A percentile compares a stretch with the other conserved stretches of the same genome.
phyloP scores from a whole-genome alignment of 2,113 vertebrate genomes.

The Chrysochloris asiatica region DNA sequence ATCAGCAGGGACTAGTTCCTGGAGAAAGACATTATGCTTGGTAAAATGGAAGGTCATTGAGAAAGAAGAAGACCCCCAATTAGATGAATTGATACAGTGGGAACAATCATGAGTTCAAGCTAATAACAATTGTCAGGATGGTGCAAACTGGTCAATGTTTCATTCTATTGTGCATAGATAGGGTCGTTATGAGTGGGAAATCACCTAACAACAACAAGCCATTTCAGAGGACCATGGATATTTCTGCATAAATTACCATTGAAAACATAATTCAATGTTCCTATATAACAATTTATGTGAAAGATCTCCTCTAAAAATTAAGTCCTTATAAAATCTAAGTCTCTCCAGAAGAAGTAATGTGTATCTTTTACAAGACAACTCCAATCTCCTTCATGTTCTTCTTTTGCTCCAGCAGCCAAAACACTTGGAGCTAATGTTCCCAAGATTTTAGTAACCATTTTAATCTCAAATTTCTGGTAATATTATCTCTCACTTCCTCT shows the following conservation, averaged over 20 bases:
- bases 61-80: too few relatives aligned
- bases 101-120: too few relatives aligned
- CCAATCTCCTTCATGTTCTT: background rate
- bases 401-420: background rate
- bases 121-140: too few relatives aligned
- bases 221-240: background rate
- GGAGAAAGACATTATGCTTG: too few relatives aligned
- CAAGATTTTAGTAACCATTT: constrained; percentile 25
- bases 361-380: background rate
- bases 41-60: too few relatives aligned
- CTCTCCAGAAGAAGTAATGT: background rate
- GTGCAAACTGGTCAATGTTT: too few relatives aligned
- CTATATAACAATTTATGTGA: background rate
- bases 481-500: background rate
- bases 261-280: background rate
- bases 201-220: too few relatives aligned
- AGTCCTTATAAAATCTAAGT: background rate
- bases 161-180: too few relatives aligned
- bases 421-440: constrained; percentile 3
- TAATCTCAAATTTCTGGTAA: constrained; percentile 15
- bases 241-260: background rate
- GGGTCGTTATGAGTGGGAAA: too few relatives aligned
- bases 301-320: constrained; percentile 23
- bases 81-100: too few relatives aligned
- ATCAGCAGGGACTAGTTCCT: too few relatives aligned